Evolutionary conservation across 2,113 vertebrate species (phyloP).

Genomic region (Aegotheles bennettii): DNA sequence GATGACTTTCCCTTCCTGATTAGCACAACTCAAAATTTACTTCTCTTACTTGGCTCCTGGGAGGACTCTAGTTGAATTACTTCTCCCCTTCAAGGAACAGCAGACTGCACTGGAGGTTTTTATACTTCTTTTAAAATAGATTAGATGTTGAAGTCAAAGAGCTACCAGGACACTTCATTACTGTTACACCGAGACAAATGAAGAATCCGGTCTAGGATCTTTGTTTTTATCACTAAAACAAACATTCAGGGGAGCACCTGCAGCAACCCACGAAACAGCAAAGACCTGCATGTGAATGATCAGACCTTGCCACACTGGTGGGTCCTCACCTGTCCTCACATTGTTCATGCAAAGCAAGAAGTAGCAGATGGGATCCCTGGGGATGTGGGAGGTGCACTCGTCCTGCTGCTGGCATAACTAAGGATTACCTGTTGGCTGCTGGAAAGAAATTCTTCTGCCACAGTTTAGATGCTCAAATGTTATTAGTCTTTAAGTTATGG

Average conservation of each 20-base stretch:
- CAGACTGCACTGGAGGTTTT: background rate
- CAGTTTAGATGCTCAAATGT: background rate
- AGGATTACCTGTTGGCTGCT: background rate
- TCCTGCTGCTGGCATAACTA: background rate
- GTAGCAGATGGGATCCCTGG: background rate
- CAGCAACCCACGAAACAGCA: background rate
- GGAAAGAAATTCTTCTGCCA: background rate
- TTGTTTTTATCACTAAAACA: background rate
- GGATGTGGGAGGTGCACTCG: background rate
- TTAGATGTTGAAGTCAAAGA: background rate
- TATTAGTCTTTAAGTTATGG: background rate
- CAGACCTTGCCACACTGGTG: background rate
- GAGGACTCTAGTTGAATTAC: slow-evolving; percentile 1
- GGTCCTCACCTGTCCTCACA: background rate
- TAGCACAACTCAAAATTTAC: slow-evolving; percentile 11
- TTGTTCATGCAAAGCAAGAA: background rate
- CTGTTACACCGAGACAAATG: background rate
- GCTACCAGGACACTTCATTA: background rate
- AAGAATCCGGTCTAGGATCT: background rate
- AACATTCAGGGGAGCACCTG: background rate
- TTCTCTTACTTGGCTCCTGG: background rate
- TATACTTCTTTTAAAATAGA: background rate
- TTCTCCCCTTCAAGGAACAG: background rate
- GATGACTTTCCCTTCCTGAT: slow-evolving; percentile 36
- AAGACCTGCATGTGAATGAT: background rate